phyloP scores from a whole-genome alignment of 2,113 vertebrate genomes.

The Triplophysa tibetana region DNA sequence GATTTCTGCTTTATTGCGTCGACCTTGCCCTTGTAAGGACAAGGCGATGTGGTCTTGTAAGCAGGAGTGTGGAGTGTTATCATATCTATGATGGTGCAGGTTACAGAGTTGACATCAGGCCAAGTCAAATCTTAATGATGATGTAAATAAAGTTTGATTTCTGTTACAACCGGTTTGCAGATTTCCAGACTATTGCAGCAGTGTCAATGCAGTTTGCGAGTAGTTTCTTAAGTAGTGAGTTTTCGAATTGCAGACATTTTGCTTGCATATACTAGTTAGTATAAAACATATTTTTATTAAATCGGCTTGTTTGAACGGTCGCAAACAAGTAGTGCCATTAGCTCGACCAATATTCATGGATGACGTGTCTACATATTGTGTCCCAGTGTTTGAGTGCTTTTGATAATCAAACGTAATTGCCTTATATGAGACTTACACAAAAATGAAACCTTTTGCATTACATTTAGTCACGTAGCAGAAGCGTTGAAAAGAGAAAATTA shows the following conservation, averaged over 20 bases:
- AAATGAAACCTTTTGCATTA: no score
- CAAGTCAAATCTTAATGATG: slow-evolving; percentile 17
- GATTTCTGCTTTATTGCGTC: neutral
- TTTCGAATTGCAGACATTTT: neutral
- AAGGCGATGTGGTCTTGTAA: neutral
- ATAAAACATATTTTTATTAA: no score
- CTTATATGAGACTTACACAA: no score
- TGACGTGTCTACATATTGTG: no score
- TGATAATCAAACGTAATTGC: no score
- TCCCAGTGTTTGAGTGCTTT: no score
- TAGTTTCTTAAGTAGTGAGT: neutral
- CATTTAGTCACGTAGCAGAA: no score
- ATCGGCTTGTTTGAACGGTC: no score
- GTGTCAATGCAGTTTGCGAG: neutral
- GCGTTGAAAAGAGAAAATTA: no score
- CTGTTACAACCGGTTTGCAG: neutral
- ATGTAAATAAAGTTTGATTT: neutral
- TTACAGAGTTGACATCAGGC: neutral
- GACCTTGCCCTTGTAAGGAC: neutral
- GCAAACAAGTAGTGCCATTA: no score
- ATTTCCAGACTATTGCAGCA: neutral
- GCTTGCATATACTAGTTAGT: neutral
- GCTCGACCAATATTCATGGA: no score
- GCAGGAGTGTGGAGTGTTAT: neutral
- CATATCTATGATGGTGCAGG: neutral